These are phyloP conservation scores for Drosophila cardini DNA, from an alignment of 1,140 invertebrate genomes.

Conservation along the genomic window DNA sequence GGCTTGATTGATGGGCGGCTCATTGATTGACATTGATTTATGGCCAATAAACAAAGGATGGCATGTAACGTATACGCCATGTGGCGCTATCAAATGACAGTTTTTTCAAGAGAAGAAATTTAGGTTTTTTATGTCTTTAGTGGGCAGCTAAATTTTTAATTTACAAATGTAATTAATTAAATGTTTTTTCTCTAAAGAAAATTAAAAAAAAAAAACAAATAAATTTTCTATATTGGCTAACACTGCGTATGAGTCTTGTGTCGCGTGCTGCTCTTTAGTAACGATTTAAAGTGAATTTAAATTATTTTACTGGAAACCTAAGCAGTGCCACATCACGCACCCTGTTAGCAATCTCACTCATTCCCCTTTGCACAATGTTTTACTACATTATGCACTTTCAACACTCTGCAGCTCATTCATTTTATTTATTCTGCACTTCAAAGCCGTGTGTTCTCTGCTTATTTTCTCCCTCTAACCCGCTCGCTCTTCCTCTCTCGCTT, in stretches of 20 bases:
- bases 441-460: conserved; percentile 60
- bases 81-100: not conserved
- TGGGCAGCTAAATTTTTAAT: no score
- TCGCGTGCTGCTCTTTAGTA: not conserved
- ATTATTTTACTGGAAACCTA: conserved; percentile 22
- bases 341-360: not conserved
- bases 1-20: conserved; percentile 65
- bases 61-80: conserved; percentile 54
- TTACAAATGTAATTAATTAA: not conserved
- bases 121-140: not conserved
- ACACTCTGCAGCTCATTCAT: conserved; percentile 77
- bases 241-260: not conserved
- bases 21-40: conserved; percentile 75
- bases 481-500: conserved; percentile 19
- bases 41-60: conserved; percentile 47
- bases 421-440: conserved; percentile 81
- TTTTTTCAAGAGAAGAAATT: not conserved
- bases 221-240: not conserved
- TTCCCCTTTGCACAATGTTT: conserved; percentile 14
- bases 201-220: not conserved
- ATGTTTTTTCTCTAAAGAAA: not conserved
- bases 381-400: conserved; percentile 75
- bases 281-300: conserved; percentile 56
- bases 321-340: not conserved
- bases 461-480: conserved; percentile 32